These are phyloP conservation scores for Oscheius onirici DNA, from an alignment of 2,888 invertebrate genomes.

Conservation along the genomic window DNA sequence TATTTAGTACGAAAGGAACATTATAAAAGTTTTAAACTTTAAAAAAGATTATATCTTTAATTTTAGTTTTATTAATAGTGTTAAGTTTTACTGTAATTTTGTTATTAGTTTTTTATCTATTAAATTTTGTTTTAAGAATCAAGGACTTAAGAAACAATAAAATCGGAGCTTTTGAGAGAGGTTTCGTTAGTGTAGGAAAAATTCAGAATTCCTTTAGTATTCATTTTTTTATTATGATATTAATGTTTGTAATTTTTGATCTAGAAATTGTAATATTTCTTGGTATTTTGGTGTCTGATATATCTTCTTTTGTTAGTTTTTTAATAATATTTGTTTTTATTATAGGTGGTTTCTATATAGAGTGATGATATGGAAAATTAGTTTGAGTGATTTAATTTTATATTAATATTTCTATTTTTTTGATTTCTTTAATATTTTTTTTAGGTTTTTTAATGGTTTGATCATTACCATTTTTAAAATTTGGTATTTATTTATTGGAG, in stretches of 20 bases:
- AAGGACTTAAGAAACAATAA: conserved; percentile 49
- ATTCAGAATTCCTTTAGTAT: conserved; percentile 59
- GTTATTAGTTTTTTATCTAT: conserved; percentile 49
- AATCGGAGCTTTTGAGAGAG: conserved; percentile 54
- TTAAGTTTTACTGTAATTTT: conserved; percentile 52
- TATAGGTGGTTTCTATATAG: conserved; percentile 60
- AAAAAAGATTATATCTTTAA: conserved; percentile 45
- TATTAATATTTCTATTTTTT: conserved; percentile 61
- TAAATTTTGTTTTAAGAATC: conserved; percentile 55
- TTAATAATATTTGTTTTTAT: conserved; percentile 55
- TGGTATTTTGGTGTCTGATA: conserved; percentile 53
- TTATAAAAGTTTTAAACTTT: conserved; percentile 57
- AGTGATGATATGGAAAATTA: conserved; percentile 59
- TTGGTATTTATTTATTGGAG: conserved; percentile 76
- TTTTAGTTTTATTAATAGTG: conserved; percentile 48
- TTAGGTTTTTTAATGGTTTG: conserved; percentile 38
- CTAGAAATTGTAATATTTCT: conserved; percentile 58
- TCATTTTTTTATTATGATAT: conserved; percentile 60
- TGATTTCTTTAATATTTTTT: conserved; percentile 50
- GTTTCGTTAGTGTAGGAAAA: conserved; percentile 56
- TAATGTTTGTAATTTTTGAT: conserved; percentile 59
- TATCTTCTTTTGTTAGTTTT: conserved; percentile 47
- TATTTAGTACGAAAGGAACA: conserved; percentile 64
- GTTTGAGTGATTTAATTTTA: conserved; percentile 52
- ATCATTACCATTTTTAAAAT: conserved; percentile 71